Base-by-base conservation (phyloP, 1,140 invertebrate genomes). In the Hermatobates lingyangjiaoensis region DNA sequence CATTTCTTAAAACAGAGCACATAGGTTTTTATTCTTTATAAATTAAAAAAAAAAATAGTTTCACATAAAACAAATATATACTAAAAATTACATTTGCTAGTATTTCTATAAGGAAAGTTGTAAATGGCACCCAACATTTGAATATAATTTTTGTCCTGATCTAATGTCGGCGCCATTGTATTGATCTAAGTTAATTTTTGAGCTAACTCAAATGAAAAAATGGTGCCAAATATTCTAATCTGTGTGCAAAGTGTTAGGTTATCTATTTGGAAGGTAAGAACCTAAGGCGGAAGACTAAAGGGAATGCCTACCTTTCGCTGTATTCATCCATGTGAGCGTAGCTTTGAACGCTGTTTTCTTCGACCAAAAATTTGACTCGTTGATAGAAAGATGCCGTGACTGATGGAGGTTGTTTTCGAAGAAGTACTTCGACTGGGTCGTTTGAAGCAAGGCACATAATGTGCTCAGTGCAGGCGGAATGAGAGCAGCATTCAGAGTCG, bases 301-400 rank as follows among this genome's bases (percentile, higher is more conserved):
- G n/a, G n/a, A n/a, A n/a, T n/a, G 14, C 83, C 80, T 81, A 97
- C 94, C 88, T 95, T 75, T 97, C 91, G 59, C 87, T 92, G 72
- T 95, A 98, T 69, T 94, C 87, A 68, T 92, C 87, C 72, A 86
- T 83, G 63, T 93, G 88, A 23, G 92, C 91, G 70, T 97, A 98
- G 61, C 86, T 93, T 68, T 98, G 95, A 25, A 98, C 92, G 52
- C 89, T 93, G 66, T 95, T 91, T 66, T 96, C 91, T 70, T 98
- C 92, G 52, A 98, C 93, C 50, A 99, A 78, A 69, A 98, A 99
- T 63, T 93, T 92, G 64, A 98, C 92, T 39, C 91, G 76, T 65
- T 98, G 91, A 64, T 95, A 98, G 68, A 98, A 98, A 1, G 92
- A 93, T 4, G 91, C 90, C 1, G 91, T 94, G 28, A 94, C 87